Percentiles rank a stretch among this genome's conserved stretches.
These are phyloP conservation scores for Schrankia costaestrigalis DNA, from an alignment of 2,888 invertebrate genomes.

Conservation along the genomic window DNA sequence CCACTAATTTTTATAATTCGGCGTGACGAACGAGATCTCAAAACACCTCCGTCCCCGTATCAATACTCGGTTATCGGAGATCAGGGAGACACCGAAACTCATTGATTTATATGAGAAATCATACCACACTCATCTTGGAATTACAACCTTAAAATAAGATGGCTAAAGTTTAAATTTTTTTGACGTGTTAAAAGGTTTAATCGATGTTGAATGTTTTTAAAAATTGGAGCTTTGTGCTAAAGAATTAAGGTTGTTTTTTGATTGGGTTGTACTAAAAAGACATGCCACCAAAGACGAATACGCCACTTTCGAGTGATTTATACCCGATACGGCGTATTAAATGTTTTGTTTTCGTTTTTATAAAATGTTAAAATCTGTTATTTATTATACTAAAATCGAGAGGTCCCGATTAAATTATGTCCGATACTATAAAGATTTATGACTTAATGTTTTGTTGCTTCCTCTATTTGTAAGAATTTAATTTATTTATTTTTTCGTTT, in stretches of 20 bases:
- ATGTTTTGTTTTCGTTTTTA: constrained; percentile 73
- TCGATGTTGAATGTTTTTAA: not conserved
- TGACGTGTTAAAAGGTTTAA: constrained; percentile 7
- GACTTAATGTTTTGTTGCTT: constrained; percentile 51
- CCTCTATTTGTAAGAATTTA: constrained; percentile 58
- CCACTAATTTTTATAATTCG: constrained; percentile 44
- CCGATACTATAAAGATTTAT: constrained; percentile 73
- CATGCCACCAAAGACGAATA: constrained; percentile 75
- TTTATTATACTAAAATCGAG: constrained; percentile 77
- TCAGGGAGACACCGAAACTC: constrained; percentile 51
- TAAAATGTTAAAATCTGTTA: constrained; percentile 76
- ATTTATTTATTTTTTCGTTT: constrained; percentile 33
- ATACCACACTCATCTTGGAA: constrained; percentile 16
- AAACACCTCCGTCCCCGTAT: constrained; percentile 48
- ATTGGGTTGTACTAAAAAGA: constrained; percentile 28
- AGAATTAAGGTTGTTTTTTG: constrained; percentile 21
- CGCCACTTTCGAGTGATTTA: constrained; percentile 77
- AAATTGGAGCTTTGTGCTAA: constrained; percentile 10
- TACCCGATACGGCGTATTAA: constrained; percentile 75
- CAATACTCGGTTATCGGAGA: constrained; percentile 51
- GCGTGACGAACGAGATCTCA: constrained; percentile 52
- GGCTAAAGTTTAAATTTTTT: constrained; percentile 9
- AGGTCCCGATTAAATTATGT: constrained; percentile 77
- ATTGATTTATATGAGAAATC: constrained; percentile 58
- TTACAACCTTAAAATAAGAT: constrained; percentile 5